Evolutionary conservation across 1,140 invertebrate species (phyloP).

Genomic region (Pissodes strobi): DNA sequence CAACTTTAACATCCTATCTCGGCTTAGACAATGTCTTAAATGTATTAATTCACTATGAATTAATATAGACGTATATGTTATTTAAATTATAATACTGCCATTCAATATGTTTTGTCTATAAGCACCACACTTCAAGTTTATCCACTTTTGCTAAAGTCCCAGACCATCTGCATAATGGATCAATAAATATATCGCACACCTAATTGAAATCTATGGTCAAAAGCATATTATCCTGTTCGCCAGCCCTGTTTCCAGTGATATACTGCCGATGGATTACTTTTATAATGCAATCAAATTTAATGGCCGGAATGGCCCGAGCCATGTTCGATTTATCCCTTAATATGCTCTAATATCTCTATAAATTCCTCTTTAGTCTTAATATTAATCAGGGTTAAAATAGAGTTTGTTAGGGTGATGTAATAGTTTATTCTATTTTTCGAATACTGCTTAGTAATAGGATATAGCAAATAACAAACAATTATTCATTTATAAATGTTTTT

Average conservation of each 20-base stretch:
- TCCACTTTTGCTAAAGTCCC: not conserved
- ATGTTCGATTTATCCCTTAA: slow-evolving; percentile 29
- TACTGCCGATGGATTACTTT: slow-evolving; percentile 32
- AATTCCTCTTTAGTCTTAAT: slow-evolving; percentile 12
- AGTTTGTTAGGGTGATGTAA: no score
- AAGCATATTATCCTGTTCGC: slow-evolving; percentile 24
- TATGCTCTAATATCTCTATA: slow-evolving; percentile 23
- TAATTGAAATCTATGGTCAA: slow-evolving; percentile 33
- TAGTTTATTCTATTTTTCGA: no score
- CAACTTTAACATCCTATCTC: no score
- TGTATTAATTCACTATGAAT: no score
- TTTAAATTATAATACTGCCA: not conserved
- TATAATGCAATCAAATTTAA: slow-evolving; percentile 36
- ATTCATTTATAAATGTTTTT: no score
- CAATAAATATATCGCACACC: slow-evolving; percentile 22
- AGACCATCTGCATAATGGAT: slow-evolving; percentile 15
- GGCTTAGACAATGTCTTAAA: no score
- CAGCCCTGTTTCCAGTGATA: slow-evolving; percentile 23
- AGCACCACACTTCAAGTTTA: not conserved
- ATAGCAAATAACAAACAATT: no score
- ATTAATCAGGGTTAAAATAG: not conserved
- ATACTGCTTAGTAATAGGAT: no score
- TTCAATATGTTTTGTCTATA: not conserved
- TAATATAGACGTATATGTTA: not conserved
- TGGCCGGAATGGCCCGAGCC: slow-evolving; percentile 16